Percentiles rank a stretch among this genome's conserved stretches.
These are phyloP conservation scores for Ivindomyrus marchei DNA, from an alignment of 2,113 vertebrate genomes.

Conservation along the genomic window DNA sequence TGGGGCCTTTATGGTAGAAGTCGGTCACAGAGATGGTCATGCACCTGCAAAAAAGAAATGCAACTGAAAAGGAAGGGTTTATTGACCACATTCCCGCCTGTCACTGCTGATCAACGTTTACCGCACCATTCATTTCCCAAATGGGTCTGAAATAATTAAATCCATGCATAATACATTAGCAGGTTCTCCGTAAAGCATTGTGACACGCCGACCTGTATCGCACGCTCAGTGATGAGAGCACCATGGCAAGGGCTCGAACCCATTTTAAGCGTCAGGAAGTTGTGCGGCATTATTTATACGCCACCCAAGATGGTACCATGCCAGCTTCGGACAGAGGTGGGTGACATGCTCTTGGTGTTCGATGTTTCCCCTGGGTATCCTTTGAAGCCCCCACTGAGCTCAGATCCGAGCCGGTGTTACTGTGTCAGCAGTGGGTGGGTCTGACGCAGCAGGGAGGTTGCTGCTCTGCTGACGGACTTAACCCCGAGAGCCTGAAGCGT, in stretches of 20 bases:
- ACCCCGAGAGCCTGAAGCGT: not conserved
- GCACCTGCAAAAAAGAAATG: not conserved
- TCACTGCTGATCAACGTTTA: constrained; percentile 44
- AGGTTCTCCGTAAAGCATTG: not conserved
- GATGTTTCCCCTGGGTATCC: not conserved
- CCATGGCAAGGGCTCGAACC: not conserved
- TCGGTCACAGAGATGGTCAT: not conserved
- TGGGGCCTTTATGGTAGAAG: not conserved
- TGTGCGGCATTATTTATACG: not conserved
- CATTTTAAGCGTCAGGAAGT: too few relatives aligned
- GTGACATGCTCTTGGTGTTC: not conserved
- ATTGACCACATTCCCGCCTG: constrained; percentile 11
- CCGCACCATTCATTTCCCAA: constrained; percentile 34
- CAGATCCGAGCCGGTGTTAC: not conserved
- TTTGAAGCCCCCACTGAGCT: not conserved
- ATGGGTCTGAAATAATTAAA: constrained; percentile 30
- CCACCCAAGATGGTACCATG: not conserved
- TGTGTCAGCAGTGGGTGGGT: too few relatives aligned
- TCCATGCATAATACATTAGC: constrained; percentile 22
- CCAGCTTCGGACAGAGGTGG: not conserved
- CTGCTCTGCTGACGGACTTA: not conserved
- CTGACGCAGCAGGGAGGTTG: not conserved
- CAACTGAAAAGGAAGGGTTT: not conserved
- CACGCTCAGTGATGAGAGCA: not conserved
- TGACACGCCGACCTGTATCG: not conserved